Conservation (phyloP, 2,797 vertebrate species). For the Basileuterus tristriatus region DNA sequence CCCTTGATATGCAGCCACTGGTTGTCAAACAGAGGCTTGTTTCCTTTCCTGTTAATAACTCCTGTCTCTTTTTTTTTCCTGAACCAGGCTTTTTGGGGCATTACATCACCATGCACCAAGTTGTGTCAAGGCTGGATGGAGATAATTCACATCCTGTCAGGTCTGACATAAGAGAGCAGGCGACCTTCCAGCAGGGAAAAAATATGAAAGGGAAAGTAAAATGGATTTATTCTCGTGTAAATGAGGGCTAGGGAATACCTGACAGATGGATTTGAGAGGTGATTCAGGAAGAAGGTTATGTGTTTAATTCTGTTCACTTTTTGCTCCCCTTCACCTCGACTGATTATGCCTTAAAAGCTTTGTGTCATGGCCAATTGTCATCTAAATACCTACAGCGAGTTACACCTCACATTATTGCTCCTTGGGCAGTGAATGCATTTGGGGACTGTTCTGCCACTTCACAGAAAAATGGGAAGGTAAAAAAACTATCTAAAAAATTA, state of each 20-base stretch:
- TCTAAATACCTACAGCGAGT: neutral
- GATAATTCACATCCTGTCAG: conserved; percentile 62
- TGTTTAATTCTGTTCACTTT: neutral
- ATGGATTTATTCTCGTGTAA: conserved; percentile 11
- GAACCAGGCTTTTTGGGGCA: conserved; percentile 25
- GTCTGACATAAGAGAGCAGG: conserved; percentile 23
- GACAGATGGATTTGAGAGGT: neutral
- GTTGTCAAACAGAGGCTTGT: conserved; percentile 54
- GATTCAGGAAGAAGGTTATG: neutral
- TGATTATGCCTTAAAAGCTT: neutral
- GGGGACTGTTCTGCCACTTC: neutral
- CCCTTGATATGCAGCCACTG: conserved; percentile 45
- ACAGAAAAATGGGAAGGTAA: neutral
- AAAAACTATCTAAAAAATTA: neutral
- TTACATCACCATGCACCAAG: conserved; percentile 1
- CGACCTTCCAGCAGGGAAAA: conserved; percentile 29
- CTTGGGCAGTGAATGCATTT: neutral
- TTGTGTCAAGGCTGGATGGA: conserved; percentile 54
- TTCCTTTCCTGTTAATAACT: conserved; percentile 60
- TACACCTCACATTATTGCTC: neutral
- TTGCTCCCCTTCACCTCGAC: neutral
- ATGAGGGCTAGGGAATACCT: neutral
- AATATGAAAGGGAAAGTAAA: conserved; percentile 61
- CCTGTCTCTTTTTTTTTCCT: neutral
- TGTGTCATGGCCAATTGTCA: neutral